Evolutionary conservation across 1,140 invertebrate species (phyloP), one percentile per base, ranked within the genome.

Genomic region (Pseudobourletiella spinata): DNA sequence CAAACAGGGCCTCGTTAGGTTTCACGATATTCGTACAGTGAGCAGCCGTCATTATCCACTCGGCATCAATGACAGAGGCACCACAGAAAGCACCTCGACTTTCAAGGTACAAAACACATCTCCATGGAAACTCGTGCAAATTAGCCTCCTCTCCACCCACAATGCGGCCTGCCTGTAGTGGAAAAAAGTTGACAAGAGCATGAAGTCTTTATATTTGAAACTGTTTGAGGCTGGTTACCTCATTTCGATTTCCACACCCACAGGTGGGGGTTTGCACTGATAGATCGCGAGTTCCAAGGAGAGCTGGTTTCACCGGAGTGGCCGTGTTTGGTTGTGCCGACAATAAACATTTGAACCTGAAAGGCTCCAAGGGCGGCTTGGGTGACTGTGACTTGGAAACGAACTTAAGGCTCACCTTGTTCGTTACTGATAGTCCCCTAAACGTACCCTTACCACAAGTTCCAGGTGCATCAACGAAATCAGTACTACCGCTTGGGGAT

Each of bases 121-220:
- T 84, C 77, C 81, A 80, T 0, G 83, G 82, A 72, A 73, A 85
- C 70, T 86, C 83, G 66, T 85, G 83, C 0, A 83, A 73, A 2
- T 72, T 76, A 0, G 84, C 81, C 48, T 81, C 74, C 2, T 64
- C 54, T 1, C 84, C 84, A 2, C 81, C 81, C 1, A 84, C 82
- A n/a, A n/a, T n/a, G n/a, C n/a, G n/a, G n/a, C n/a, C n/a, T n/a
- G n/a, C n/a, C n/a, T n/a, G n/a, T n/a, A n/a, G n/a, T n/a, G n/a
- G n/a, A n/a, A n/a, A 29, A 43, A 59, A 2, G 25, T 42, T 16
- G 8, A 39, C n/a, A 8, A 39, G n/a, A n/a, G n/a, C n/a, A n/a
- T n/a, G n/a, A 39, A 39, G n/a, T 39, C n/a, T 39, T 39, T 39
- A 39, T 11, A 39, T 11, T 39, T 39, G 8, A 11, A 11, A n/a